These are phyloP conservation scores for Coreoperca whiteheadi DNA, from an alignment of 2,113 vertebrate species.

Conservation along the genomic window DNA sequence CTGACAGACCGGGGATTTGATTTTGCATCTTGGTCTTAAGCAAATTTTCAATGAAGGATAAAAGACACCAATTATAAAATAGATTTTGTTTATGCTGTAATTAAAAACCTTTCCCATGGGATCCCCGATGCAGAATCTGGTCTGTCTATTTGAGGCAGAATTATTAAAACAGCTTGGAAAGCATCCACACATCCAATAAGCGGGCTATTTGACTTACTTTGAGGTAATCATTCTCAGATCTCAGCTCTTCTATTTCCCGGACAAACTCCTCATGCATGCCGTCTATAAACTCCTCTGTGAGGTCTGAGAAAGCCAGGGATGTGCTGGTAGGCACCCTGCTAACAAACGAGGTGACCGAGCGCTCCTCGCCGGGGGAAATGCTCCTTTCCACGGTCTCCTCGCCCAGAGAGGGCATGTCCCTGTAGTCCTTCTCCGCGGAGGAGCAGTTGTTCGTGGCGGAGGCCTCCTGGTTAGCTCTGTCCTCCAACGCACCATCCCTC, in stretches of 20 bases:
- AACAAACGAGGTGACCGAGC: slow-evolving; percentile 88
- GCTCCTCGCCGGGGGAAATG: slow-evolving; percentile 88
- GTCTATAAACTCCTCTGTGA: slow-evolving; percentile 95
- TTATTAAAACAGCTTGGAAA: too few relatives aligned
- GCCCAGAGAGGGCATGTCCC: slow-evolving; percentile 74
- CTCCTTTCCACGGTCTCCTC: slow-evolving; percentile 79
- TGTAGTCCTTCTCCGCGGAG: slow-evolving; percentile 79
- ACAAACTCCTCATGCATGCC: slow-evolving; percentile 90
- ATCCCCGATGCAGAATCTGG: neutral
- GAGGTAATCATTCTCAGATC: slow-evolving; percentile 98
- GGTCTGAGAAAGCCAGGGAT: slow-evolving; percentile 96
- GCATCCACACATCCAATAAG: neutral
- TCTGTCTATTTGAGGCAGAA: neutral
- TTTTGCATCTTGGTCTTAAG: neutral
- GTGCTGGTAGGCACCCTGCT: slow-evolving; percentile 93
- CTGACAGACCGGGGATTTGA: neutral
- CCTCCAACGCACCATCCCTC: slow-evolving; percentile 50
- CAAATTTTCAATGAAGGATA: neutral
- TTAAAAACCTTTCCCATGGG: neutral
- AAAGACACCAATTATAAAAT: neutral
- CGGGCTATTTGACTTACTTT: slow-evolving; percentile 87
- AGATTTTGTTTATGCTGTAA: neutral
- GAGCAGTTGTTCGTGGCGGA: slow-evolving; percentile 51
- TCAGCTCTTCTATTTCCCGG: slow-evolving; percentile 94
- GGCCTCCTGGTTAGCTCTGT: slow-evolving; percentile 30